phyloP scores from a whole-genome alignment of 2,888 invertebrate genomes.

The Alsophila aescularia region DNA sequence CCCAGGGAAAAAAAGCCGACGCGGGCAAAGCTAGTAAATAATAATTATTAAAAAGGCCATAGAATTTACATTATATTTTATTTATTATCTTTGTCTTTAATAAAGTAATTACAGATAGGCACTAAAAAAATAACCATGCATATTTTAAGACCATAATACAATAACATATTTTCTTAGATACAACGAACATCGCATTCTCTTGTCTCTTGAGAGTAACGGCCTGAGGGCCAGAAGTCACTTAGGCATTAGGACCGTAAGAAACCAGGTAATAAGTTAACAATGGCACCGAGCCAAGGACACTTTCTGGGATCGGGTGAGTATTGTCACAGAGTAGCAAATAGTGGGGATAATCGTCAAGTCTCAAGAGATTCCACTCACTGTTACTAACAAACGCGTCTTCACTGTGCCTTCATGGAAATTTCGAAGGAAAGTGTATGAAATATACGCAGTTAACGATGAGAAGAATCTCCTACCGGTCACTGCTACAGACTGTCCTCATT shows the following conservation, averaged over 20 bases:
- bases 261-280: conserved; percentile 23
- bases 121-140: conserved; percentile 85
- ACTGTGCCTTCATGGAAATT: not conserved
- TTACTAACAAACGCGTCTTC: not conserved
- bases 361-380: not conserved
- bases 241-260: conserved; percentile 44
- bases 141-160: conserved; percentile 81
- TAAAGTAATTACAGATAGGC: conserved; percentile 85
- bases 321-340: conserved; percentile 23
- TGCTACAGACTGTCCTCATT: not conserved
- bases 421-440: not conserved
- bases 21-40: too few relatives aligned
- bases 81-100: conserved; percentile 85
- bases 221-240: conserved; percentile 16
- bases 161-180: conserved; percentile 79
- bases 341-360: not conserved
- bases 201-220: conserved; percentile 6
- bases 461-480: not conserved
- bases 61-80: conserved; percentile 80
- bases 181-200: conserved; percentile 66
- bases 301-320: conserved; percentile 43
- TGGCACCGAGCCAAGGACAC: conserved; percentile 44
- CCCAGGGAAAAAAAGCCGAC: too few relatives aligned
- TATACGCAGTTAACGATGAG: not conserved
- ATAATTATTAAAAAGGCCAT: conserved; percentile 28